phyloP scores from a whole-genome alignment of 2,797 vertebrate species.

The Sebastes cheni region DNA sequence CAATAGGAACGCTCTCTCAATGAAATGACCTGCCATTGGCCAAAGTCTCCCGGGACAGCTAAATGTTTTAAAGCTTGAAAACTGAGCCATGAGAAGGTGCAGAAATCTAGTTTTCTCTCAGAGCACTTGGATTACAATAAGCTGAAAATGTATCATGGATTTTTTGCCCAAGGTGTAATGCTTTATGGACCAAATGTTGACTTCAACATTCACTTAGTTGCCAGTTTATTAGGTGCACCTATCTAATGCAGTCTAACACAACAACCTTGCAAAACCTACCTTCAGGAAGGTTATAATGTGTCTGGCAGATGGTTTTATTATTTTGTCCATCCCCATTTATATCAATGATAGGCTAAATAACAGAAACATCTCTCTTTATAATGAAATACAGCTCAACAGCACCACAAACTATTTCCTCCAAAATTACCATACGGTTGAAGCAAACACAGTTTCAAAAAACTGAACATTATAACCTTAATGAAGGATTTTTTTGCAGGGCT shows the following conservation, averaged over 20 bases:
- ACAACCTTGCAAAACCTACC: not conserved
- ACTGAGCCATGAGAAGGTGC: too few relatives aligned
- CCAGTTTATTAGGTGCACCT: not conserved
- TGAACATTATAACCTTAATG: not conserved
- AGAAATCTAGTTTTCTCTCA: too few relatives aligned
- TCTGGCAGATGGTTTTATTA: not conserved
- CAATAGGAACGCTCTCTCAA: too few relatives aligned
- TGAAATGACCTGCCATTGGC: too few relatives aligned
- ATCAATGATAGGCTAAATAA: not conserved
- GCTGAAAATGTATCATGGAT: fast-evolving
- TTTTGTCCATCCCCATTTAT: not conserved
- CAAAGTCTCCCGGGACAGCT: too few relatives aligned
- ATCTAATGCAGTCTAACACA: not conserved
- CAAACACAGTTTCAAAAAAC: not conserved
- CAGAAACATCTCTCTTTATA: not conserved
- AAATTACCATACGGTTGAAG: not conserved
- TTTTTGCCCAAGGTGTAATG: not conserved
- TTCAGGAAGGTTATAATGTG: not conserved
- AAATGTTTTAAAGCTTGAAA: too few relatives aligned
- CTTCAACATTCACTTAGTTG: not conserved
- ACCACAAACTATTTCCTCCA: not conserved
- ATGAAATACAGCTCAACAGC: not conserved
- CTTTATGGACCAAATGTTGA: not conserved
- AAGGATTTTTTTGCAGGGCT: not conserved
- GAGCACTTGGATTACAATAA: too few relatives aligned